A percentile compares a stretch with the other conserved stretches of the same genome.
Conservation (phyloP, 1,140 invertebrate genomes). For the Lasioglossum albipes region DNA sequence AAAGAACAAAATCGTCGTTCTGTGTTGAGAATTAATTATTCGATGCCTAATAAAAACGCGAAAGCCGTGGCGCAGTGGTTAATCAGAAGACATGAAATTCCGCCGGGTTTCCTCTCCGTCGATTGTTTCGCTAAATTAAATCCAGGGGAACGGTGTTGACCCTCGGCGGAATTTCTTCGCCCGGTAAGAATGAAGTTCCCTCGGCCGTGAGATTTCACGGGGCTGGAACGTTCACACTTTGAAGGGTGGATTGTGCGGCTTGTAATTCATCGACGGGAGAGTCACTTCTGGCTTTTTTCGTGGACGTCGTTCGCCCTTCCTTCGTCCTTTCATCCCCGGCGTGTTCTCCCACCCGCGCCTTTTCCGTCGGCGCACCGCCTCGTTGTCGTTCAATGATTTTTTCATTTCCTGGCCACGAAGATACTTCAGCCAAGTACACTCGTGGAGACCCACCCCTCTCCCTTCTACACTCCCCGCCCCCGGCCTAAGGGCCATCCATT, state of each 20-base stretch:
- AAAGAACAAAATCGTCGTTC: too few species aligned
- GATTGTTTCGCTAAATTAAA: slow-evolving; percentile 16
- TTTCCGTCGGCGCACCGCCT: background rate
- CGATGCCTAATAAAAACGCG: too few species aligned
- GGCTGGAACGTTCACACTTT: slow-evolving; percentile 18
- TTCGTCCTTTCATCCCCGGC: slow-evolving; percentile 25
- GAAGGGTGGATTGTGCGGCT: slow-evolving; percentile 10
- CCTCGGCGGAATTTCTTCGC: background rate
- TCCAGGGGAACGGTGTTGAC: background rate
- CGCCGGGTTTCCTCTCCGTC: background rate
- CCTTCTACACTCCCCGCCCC: background rate
- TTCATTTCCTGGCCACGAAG: slow-evolving; percentile 52
- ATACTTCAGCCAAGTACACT: slow-evolving; percentile 51
- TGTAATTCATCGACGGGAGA: slow-evolving; percentile 35
- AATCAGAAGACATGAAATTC: background rate
- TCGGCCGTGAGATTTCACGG: background rate
- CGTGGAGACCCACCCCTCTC: slow-evolving; percentile 20
- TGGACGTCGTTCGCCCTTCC: slow-evolving; percentile 11
- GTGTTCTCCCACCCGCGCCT: slow-evolving; percentile 7
- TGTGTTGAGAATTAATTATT: too few species aligned
- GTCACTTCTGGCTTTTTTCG: slow-evolving; percentile 32
- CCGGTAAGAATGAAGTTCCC: background rate
- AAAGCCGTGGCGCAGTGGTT: too few species aligned
- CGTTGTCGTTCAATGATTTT: slow-evolving; percentile 55
- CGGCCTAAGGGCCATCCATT: slow-evolving; percentile 53